Evolutionary conservation across 1,140 invertebrate genomes (phyloP), one percentile per base, ranked within the genome.

Genomic region (Idris sp.): DNA sequence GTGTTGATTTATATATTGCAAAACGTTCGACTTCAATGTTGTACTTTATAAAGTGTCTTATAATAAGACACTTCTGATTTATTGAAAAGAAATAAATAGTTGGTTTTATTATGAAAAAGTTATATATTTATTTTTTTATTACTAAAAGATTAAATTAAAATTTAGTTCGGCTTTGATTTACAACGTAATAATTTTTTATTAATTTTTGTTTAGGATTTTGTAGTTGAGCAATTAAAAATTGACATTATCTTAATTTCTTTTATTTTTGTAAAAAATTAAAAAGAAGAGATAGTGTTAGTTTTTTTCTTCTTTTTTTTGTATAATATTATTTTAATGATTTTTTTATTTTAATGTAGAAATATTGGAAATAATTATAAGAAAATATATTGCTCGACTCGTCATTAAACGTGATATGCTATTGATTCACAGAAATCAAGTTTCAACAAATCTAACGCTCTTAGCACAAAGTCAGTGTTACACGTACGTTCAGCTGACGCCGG

Each of bases 371-470:
- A 18, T 33, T 31, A 7, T 31, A 4, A 11, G 1, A 0, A 10
- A 44, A 14, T 59, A 46, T 11, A 15, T 25, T 46, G 22, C 1
- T 13, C 13, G 31, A 44, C 25, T 49, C 5, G 35, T 40, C 7
- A 61, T 40, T 71, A 44, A 61, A 71, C 11, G 31, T 62, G 41
- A 65, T 78, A 51, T 53, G 26, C 38, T 69, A 53, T 72, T 41
- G 59, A 65, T 76, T 89, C 87, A 31, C 67, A 94, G 93, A 93
- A 92, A 89, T 92, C 91, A 69, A 93, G 92, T 86, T 93, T 93
- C 82, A 93, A 89, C 72, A 93, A 93, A 88, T 93, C 93, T 83
- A 92, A 93, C 79, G 90, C 92, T 46, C 83, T 92, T 25, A 90
- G 89, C 76, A 93, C 93, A 85, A 92, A 92, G 81, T 89, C 90